A percentile compares a stretch with the other conserved stretches of the same genome.
Conservation (phyloP, 1,140 invertebrate species). For the Cydia strobilella region DNA sequence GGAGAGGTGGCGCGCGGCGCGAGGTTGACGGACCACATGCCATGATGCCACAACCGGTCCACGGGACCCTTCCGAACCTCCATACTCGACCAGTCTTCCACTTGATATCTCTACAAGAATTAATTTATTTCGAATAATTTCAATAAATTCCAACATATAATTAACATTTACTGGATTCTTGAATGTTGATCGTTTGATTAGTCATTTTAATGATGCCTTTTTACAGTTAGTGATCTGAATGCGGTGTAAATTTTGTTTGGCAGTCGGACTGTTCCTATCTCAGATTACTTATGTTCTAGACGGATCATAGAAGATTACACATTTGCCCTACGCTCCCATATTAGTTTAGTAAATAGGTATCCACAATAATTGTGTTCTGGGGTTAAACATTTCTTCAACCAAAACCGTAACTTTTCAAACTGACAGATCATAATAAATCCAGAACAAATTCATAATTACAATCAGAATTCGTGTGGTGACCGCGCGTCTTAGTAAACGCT, state of each 20-base stretch:
- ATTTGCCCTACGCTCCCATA: neutral
- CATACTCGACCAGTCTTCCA: slow-evolving; percentile 49
- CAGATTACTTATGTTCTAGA: neutral
- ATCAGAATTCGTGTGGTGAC: too few species aligned
- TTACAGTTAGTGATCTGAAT: slow-evolving; percentile 66
- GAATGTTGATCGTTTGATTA: slow-evolving; percentile 65
- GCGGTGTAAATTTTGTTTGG: slow-evolving; percentile 60
- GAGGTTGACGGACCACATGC: slow-evolving; percentile 51
- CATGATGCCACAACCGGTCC: slow-evolving; percentile 54
- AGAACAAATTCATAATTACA: too few species aligned
- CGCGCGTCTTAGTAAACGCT: neutral
- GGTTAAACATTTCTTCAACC: too few species aligned
- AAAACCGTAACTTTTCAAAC: too few species aligned
- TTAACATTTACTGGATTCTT: slow-evolving; percentile 66
- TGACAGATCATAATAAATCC: too few species aligned
- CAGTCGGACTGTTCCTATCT: slow-evolving; percentile 42
- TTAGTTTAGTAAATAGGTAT: neutral
- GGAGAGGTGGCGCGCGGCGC: slow-evolving; percentile 19
- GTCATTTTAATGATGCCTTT: slow-evolving; percentile 64
- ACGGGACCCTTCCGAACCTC: slow-evolving; percentile 49
- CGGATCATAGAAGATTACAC: neutral
- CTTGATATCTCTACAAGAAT: slow-evolving; percentile 52
- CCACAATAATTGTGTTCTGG: too few species aligned
- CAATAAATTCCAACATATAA: slow-evolving; percentile 67
- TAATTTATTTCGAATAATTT: slow-evolving; percentile 61